phyloP scores from a whole-genome alignment of 2,797 vertebrate genomes.

The Aulostomus chinensis region DNA sequence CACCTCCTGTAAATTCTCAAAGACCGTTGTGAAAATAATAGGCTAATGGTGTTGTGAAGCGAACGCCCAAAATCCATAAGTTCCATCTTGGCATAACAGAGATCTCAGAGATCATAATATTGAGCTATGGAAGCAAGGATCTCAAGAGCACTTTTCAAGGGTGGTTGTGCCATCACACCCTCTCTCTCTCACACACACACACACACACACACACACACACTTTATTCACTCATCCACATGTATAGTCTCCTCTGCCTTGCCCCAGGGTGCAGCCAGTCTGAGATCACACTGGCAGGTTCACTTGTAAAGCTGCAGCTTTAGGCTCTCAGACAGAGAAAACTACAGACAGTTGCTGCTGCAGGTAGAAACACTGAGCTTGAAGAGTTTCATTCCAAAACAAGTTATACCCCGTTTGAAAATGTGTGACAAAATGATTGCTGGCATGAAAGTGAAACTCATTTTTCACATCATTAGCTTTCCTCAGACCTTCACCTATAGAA shows the following conservation, averaged over 20 bases:
- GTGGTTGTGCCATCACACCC: slow-evolving; percentile 72
- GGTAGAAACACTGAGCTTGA: slow-evolving; percentile 64
- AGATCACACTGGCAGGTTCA: slow-evolving; percentile 81
- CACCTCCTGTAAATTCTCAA: too few species aligned
- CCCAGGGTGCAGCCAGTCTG: slow-evolving; percentile 78
- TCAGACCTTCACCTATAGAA: slow-evolving; percentile 21
- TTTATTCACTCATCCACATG: slow-evolving; percentile 48
- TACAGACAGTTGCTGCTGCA: slow-evolving; percentile 69
- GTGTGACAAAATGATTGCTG: slow-evolving; percentile 66
- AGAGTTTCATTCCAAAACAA: slow-evolving; percentile 59
- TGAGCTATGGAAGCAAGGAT: slow-evolving; percentile 78
- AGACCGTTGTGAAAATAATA: slow-evolving; percentile 64
- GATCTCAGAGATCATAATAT: slow-evolving; percentile 67
- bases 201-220: slow-evolving; percentile 50
- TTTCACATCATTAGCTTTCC: slow-evolving; percentile 42
- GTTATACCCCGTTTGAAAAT: slow-evolving; percentile 56
- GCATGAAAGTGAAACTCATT: slow-evolving; percentile 54
- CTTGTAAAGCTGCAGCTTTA: slow-evolving; percentile 80
- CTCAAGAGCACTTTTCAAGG: slow-evolving; percentile 72
- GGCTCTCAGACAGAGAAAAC: slow-evolving; percentile 72
- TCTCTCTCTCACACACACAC: slow-evolving; percentile 42
- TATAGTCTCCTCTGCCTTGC: slow-evolving; percentile 77
- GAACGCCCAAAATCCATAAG: slow-evolving; percentile 59
- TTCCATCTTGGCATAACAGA: slow-evolving; percentile 54
- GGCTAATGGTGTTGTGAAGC: slow-evolving; percentile 45